phyloP scores from a whole-genome alignment of 2,888 invertebrate genomes.

The Diaperis boleti region DNA sequence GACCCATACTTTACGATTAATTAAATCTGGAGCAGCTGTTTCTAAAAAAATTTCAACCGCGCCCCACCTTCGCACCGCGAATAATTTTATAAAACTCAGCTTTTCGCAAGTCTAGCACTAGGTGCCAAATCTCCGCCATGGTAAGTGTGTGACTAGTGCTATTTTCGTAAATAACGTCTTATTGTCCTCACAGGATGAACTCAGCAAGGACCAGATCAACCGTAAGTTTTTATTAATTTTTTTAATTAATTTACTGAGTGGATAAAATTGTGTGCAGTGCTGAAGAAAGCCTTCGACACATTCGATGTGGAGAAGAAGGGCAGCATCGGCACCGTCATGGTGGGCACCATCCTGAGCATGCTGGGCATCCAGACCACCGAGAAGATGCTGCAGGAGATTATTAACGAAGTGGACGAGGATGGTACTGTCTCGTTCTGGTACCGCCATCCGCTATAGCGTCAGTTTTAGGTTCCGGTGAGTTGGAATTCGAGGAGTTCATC shows the following conservation, averaged over 20 bases:
- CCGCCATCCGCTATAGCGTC: too few relatives aligned
- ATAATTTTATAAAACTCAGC: constrained; percentile 35
- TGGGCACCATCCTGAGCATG: constrained; percentile 88
- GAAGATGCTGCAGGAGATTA: constrained; percentile 85
- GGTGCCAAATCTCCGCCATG: constrained; percentile 19
- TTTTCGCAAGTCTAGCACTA: constrained; percentile 37
- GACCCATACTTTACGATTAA: constrained; percentile 49
- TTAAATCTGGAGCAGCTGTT: constrained; percentile 45
- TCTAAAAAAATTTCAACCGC: constrained; percentile 44
- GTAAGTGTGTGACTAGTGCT: constrained; percentile 11
- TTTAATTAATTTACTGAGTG: too few relatives aligned
- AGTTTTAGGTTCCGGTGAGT: constrained; percentile 82
- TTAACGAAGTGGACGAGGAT: constrained; percentile 90
- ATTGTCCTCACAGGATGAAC: constrained; percentile 74
- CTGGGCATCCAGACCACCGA: constrained; percentile 87
- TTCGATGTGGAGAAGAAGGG: constrained; percentile 92
- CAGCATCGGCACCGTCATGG: constrained; percentile 88
- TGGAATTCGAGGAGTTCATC: constrained; percentile 91
- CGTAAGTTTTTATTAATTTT: constrained; percentile 71
- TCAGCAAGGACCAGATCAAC: constrained; percentile 81
- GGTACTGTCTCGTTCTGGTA: constrained; percentile 76
- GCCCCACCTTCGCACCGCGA: constrained; percentile 43
- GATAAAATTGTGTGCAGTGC: constrained; percentile 69
- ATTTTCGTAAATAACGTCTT: constrained; percentile 6
- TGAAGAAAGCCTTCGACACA: constrained; percentile 89